These are phyloP conservation scores for Sphecodes monilicornis DNA, from an alignment of 2,888 invertebrate species.

Conservation along the genomic window DNA sequence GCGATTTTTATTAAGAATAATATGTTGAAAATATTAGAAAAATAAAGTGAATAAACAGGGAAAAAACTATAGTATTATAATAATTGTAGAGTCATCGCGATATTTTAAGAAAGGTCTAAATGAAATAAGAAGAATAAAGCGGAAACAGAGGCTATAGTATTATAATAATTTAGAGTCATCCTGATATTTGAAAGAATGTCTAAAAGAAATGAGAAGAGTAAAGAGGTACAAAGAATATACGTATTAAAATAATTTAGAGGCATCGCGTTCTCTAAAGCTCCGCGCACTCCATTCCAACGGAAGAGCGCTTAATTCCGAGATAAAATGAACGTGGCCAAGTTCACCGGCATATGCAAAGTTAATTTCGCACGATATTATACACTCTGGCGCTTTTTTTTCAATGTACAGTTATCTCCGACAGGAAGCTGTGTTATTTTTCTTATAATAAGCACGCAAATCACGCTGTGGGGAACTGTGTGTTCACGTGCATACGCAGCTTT, in stretches of 20 bases:
- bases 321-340: not conserved
- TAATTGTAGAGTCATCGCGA: no score
- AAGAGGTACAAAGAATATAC: no score
- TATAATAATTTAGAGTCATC: no score
- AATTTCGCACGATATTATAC: not conserved
- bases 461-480: slow-evolving; percentile 32
- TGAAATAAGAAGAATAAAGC: no score
- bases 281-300: not conserved
- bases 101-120: no score
- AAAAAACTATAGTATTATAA: no score
- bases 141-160: no score
- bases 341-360: slow-evolving; percentile 20
- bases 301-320: not conserved
- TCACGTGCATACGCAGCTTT: slow-evolving; percentile 26
- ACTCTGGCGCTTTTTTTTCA: not conserved
- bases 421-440: slow-evolving; percentile 20
- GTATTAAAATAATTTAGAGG: not conserved
- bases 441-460: slow-evolving; percentile 36
- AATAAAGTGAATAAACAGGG: no score
- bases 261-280: not conserved
- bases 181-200: no score
- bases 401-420: slow-evolving; percentile 50
- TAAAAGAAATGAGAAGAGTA: no score
- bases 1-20: no score
- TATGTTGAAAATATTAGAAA: no score